Conservation (phyloP, 2,888 invertebrate genomes). For the Sipha maydis region DNA sequence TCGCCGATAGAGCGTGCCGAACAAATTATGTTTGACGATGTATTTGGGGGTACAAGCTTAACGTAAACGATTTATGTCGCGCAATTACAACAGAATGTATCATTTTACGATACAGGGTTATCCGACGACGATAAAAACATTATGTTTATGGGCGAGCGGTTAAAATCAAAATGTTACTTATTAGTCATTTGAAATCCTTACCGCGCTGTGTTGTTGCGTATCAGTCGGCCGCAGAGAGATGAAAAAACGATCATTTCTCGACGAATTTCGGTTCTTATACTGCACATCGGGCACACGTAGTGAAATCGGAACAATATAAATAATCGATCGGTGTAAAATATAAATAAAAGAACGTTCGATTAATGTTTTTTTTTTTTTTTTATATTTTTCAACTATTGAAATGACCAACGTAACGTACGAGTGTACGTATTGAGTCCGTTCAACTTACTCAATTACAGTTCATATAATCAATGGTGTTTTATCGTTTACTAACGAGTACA, state of each 20-base stretch:
- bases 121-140: neutral
- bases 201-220: neutral
- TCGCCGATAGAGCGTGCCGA: neutral
- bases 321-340: no score
- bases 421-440: neutral
- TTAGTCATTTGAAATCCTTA: neutral
- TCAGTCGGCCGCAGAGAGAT: no score
- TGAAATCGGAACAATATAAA: no score
- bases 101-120: neutral
- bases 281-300: no score
- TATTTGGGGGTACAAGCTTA: neutral
- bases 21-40: neutral
- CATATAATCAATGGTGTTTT: neutral
- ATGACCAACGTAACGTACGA: neutral
- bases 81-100: neutral
- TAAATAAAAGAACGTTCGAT: no score
- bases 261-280: neutral
- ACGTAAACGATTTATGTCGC: neutral
- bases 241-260: neutral
- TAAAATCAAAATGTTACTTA: no score
- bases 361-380: no score
- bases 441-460: no score
- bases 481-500: neutral
- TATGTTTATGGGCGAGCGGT: neutral
- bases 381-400: neutral